phyloP scores from a whole-genome alignment of 2,113 vertebrate species.

The Tapirus terrestris region DNA sequence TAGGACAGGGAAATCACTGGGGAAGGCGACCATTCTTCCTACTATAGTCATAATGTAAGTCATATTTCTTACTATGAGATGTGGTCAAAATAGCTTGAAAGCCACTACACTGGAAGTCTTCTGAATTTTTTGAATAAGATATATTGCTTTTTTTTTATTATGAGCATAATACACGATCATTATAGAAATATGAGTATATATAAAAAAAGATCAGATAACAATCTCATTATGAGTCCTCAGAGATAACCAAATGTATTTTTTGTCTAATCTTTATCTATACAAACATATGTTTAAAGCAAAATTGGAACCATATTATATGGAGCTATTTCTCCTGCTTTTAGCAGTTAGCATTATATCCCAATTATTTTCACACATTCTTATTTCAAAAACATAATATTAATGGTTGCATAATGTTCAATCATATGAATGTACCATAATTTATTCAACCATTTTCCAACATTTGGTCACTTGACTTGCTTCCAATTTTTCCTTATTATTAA shows the following conservation, averaged over 20 bases:
- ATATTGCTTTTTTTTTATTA: background rate
- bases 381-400: conserved; percentile 25
- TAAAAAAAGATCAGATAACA: conserved; percentile 21
- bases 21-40: background rate
- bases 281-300: background rate
- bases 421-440: background rate
- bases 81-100: background rate
- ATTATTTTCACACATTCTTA: conserved; percentile 33
- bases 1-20: background rate
- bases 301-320: background rate
- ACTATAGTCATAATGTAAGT: background rate
- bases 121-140: background rate
- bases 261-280: background rate
- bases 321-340: background rate
- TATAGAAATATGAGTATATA: background rate
- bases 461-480: conserved; percentile 45
- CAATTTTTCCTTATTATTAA: conserved; percentile 13
- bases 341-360: background rate
- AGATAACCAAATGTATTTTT: conserved; percentile 1
- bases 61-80: background rate
- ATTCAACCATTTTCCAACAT: conserved; percentile 20
- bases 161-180: background rate
- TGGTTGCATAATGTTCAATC: background rate
- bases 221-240: background rate
- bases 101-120: background rate